These are phyloP conservation scores for Sorex maritimensis DNA, from an alignment of 2,797 vertebrate species.

Conservation along the genomic window DNA sequence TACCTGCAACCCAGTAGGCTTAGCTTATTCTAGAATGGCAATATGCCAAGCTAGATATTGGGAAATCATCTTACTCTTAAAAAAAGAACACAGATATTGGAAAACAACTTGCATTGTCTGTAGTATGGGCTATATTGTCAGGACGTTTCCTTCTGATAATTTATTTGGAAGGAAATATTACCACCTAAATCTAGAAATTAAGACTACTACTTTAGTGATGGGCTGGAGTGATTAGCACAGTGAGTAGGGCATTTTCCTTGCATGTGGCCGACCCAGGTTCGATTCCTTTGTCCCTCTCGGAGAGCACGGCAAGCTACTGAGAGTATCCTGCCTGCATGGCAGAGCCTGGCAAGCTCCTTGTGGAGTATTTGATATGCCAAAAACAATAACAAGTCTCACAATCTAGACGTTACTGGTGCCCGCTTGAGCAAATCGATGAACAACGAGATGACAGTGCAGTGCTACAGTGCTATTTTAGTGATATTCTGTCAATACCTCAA, in stretches of 20 bases:
- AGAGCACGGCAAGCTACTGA: no score
- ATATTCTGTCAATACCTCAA: background rate
- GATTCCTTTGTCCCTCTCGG: no score
- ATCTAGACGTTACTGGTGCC: no score
- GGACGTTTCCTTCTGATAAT: slow-evolving; percentile 3
- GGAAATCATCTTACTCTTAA: background rate
- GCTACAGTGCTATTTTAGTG: background rate
- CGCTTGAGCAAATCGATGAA: no score
- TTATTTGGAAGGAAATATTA: background rate
- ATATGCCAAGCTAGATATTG: background rate
- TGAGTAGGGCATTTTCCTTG: no score
- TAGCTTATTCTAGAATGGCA: background rate
- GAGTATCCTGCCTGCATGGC: no score
- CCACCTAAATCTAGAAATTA: slow-evolving; percentile 16
- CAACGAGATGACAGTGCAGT: no score
- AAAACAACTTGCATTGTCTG: background rate
- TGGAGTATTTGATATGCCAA: no score
- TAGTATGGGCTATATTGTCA: background rate
- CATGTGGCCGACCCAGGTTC: no score
- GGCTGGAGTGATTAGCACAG: no score
- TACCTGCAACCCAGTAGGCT: background rate
- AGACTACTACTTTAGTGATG: background rate
- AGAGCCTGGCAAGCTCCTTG: no score
- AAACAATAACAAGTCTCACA: no score
- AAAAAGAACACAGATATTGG: background rate